Conservation (phyloP, 2,888 invertebrate genomes). For the Apocheima hispidaria region DNA sequence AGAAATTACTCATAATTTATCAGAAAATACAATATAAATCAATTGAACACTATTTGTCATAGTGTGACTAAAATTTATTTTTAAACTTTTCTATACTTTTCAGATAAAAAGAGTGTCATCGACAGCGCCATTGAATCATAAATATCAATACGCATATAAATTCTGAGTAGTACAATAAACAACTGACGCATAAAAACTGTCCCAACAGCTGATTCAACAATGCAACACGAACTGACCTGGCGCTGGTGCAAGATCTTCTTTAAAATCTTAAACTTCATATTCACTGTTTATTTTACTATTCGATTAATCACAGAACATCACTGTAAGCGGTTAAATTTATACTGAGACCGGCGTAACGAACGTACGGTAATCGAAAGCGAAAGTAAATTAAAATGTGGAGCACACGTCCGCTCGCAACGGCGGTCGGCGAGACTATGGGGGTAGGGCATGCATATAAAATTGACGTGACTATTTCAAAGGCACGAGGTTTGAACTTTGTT, state of each 20-base stretch:
- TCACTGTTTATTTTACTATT: conserved; percentile 31
- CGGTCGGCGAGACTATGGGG: conserved; percentile 45
- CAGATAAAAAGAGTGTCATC: not conserved
- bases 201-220: conserved; percentile 40
- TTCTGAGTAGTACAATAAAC: conserved; percentile 13
- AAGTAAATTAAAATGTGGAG: conserved; percentile 44
- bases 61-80: too few relatives aligned
- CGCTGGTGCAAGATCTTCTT: conserved; percentile 75
- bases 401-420: conserved; percentile 49
- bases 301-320: conserved; percentile 56
- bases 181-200: conserved; percentile 36
- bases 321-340: conserved; percentile 55
- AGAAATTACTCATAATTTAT: too few relatives aligned
- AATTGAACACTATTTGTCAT: too few relatives aligned
- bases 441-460: not conserved
- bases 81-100: not conserved
- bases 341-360: conserved; percentile 42
- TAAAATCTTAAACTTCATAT: conserved; percentile 80
- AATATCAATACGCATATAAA: not conserved
- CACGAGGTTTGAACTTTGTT: not conserved
- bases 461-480: conserved; percentile 6
- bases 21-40: too few relatives aligned
- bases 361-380: conserved; percentile 32
- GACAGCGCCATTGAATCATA: not conserved
- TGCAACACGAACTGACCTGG: conserved; percentile 64